phyloP scores from a whole-genome alignment of 2,888 invertebrate genomes.

The Ornithoptera alexandrae region DNA sequence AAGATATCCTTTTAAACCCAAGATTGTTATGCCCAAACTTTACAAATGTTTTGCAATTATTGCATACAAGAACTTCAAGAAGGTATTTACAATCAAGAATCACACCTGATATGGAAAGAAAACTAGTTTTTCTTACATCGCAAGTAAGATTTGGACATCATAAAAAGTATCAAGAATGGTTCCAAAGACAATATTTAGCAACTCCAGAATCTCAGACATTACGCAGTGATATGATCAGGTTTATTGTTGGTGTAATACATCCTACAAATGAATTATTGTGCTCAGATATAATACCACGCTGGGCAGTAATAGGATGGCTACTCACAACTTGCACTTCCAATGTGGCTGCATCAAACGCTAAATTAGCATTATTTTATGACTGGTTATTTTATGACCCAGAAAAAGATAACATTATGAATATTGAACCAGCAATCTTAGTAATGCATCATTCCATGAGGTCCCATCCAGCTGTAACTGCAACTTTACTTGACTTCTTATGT shows the following conservation, averaged over 20 bases:
- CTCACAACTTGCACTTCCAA: conserved; percentile 94
- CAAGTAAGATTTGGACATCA: conserved; percentile 94
- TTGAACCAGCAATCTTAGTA: conserved; percentile 95
- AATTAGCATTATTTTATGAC: conserved; percentile 94
- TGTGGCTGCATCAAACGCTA: conserved; percentile 94
- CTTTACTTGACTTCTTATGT: conserved; percentile 93
- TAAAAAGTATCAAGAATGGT: conserved; percentile 97
- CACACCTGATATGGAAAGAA: conserved; percentile 96
- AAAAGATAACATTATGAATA: conserved; percentile 97
- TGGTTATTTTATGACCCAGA: conserved; percentile 95
- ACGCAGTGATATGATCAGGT: conserved; percentile 95
- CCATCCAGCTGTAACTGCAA: conserved; percentile 94
- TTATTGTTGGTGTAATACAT: conserved; percentile 96
- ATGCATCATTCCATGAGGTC: conserved; percentile 96
- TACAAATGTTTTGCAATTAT: conserved; percentile 87
- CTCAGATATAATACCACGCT: conserved; percentile 96
- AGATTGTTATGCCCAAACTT: conserved; percentile 88
- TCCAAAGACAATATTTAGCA: conserved; percentile 93
- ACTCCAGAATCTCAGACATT: conserved; percentile 95
- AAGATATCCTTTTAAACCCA: conserved; percentile 89
- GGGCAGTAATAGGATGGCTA: conserved; percentile 97
- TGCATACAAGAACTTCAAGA: conserved; percentile 91
- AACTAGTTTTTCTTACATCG: conserved; percentile 91
- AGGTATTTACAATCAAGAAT: conserved; percentile 90
- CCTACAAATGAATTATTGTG: conserved; percentile 95